Evolutionary conservation across 2,888 invertebrate species (phyloP), one percentile per base, ranked within the genome.

Genomic region (Clivina fossor): DNA sequence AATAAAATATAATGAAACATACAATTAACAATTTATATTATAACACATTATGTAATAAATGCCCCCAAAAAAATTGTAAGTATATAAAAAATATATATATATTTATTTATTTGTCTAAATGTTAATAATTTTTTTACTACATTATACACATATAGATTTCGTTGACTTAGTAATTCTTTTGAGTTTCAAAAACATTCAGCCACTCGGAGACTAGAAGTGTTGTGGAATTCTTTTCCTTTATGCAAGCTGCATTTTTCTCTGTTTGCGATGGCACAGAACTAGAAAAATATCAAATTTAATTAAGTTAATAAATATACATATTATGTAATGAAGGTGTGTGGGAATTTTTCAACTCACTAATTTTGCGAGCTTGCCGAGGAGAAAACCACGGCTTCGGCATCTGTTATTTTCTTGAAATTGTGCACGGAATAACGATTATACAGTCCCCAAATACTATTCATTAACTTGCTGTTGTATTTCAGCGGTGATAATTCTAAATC

Each of bases 371-470:
- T 57, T 41, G 61, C 58, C 43, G 41, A 51, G 28, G 48, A 28
- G 13, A 43, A 7, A 47, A 32, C 22, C 9, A 32, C 59, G 37
- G 63, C 65, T 57, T 73, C 66, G 58, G 79, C 81, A 68, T 87
- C 86, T 67, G 83, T 85, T 65, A 84, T 77, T 68, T 86, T 86
- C 78, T 92, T 91, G 63, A 92, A 86, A 72, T 92, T 92, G 67
- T 92, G 90, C 1, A 90, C 88, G 1, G 92, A 91, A 71, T 90
- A 90, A 41, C 88, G 84, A 73, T 92, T 92, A 79, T 92, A 92
- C 61, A 85, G 76, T n/a, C 91, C 90, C 92, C 92, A 92, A 71
- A 92, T 90, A 73, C 90, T 89, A 71, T 90, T 90, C 92, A 92
- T 92, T 69, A 90, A 73, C 73, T 90, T 91, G 71, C 86, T 86